Evolutionary conservation across 2,888 invertebrate species (phyloP).

Genomic region (Sinodicranocentrus sp.): DNA sequence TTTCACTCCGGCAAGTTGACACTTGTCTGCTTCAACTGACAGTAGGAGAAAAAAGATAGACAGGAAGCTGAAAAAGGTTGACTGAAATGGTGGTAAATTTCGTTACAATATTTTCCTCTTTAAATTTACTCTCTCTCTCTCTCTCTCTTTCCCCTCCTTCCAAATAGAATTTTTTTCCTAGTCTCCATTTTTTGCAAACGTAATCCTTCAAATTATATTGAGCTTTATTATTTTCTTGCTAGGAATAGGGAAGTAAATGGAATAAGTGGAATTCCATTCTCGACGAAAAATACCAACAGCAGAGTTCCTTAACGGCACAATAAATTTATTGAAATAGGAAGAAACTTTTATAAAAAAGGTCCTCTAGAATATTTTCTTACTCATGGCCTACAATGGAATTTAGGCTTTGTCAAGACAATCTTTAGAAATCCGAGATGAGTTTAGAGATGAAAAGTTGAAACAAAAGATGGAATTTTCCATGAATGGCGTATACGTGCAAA

Average conservation of each 20-base stretch:
- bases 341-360: no score
- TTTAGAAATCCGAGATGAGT: no score
- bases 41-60: not conserved
- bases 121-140: not conserved
- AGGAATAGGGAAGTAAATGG: not conserved
- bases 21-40: conserved; percentile 1
- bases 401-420: no score
- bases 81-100: not conserved
- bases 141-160: not conserved
- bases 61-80: not conserved
- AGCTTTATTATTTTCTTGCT: not conserved
- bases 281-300: no score
- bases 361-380: no score
- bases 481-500: no score
- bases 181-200: conserved; percentile 2
- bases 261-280: not conserved
- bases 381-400: no score
- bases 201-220: not conserved
- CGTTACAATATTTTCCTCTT: not conserved
- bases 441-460: no score
- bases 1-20: not conserved
- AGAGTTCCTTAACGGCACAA: no score
- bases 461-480: no score
- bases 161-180: not conserved
- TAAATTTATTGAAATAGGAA: no score